These are phyloP conservation scores for Ispidina lecontei DNA, from an alignment of 2,797 vertebrate species.

Conservation along the genomic window DNA sequence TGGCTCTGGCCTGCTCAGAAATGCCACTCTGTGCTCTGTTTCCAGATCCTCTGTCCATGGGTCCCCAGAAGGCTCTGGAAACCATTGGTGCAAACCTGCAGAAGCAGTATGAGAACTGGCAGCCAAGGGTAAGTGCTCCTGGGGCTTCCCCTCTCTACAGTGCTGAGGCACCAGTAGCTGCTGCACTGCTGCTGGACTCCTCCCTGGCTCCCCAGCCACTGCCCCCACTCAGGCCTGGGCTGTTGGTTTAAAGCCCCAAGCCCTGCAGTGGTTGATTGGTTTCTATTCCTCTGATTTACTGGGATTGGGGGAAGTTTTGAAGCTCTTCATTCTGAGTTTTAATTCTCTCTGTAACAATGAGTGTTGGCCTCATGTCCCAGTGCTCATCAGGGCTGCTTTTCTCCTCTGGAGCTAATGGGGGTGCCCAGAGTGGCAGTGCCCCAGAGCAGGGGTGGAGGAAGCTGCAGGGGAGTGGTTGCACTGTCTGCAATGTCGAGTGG, in stretches of 20 bases:
- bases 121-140: conserved; percentile 88
- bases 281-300: neutral
- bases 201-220: neutral
- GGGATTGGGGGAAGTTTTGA: neutral
- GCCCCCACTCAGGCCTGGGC: neutral
- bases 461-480: neutral
- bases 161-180: no score
- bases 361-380: neutral
- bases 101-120: conserved; percentile 99
- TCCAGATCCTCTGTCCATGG: conserved; percentile 97
- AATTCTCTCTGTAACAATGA: neutral
- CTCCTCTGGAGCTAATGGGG: neutral
- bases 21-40: neutral
- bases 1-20: no score
- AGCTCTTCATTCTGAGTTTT: neutral
- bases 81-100: conserved; percentile 96
- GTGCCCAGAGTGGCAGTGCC: neutral
- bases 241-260: neutral
- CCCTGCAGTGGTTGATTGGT: neutral
- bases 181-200: no score
- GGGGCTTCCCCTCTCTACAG: neutral
- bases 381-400: neutral
- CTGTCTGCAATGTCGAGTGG: neutral
- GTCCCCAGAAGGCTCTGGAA: conserved; percentile 97
- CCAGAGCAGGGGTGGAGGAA: neutral